Conservation (phyloP, 2,113 vertebrate species). For the Oplegnathus fasciatus region DNA sequence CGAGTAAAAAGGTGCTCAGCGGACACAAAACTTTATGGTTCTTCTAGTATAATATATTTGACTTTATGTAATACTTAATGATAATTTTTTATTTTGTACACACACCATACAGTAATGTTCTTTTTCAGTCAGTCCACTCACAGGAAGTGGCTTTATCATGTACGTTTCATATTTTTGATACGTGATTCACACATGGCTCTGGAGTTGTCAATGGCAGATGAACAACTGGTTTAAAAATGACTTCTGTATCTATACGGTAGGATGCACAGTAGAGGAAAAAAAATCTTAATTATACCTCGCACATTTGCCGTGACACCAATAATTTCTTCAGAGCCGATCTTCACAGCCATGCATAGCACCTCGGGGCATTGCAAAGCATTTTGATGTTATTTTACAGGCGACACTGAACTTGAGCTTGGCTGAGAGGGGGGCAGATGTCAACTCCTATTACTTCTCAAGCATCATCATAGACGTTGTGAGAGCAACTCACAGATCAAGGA, state of each 20-base stretch:
- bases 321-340: conserved; percentile 49
- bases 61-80: neutral
- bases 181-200: neutral
- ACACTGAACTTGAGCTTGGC: conserved; percentile 44
- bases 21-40: neutral
- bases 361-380: conserved; percentile 41
- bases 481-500: conserved; percentile 17
- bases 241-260: neutral
- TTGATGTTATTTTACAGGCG: conserved; percentile 56
- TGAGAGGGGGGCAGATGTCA: conserved; percentile 35
- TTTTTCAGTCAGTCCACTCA: neutral
- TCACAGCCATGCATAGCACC: conserved; percentile 37
- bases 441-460: conserved; percentile 23
- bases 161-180: neutral
- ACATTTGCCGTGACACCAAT: conserved; percentile 45
- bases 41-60: neutral
- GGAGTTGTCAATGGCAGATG: neutral
- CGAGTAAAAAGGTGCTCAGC: neutral
- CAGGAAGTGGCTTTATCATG: neutral
- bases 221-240: neutral
- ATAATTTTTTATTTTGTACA: neutral
- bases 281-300: neutral
- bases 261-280: neutral
- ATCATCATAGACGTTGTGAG: neutral
- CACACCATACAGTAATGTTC: neutral